Percentiles rank a stretch among this genome's conserved stretches.
phyloP scores from a whole-genome alignment of 1,140 invertebrate genomes.

The Musca domestica region DNA sequence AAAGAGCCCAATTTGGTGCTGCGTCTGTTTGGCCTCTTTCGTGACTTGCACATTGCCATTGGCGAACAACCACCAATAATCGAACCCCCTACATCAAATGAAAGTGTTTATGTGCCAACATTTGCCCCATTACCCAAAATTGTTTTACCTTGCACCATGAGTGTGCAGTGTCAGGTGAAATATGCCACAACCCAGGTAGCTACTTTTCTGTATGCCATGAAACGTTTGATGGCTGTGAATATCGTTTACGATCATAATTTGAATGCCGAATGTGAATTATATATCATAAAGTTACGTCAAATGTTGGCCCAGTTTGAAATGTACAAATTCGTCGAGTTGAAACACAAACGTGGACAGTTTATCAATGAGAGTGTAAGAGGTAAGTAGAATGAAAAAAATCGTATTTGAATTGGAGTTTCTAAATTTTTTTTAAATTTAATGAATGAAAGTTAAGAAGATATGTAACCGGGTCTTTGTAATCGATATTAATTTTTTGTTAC shows the following conservation, averaged over 20 bases:
- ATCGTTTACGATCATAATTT: constrained; percentile 35
- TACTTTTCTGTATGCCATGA: constrained; percentile 30
- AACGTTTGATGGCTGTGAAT: constrained; percentile 32
- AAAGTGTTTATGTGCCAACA: constrained; percentile 31
- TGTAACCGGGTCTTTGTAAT: no score
- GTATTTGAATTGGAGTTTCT: no score
- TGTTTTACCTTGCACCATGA: constrained; percentile 29
- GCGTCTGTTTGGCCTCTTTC: constrained; percentile 37
- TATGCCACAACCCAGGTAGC: constrained; percentile 36
- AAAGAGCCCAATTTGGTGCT: constrained; percentile 26
- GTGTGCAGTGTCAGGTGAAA: constrained; percentile 41
- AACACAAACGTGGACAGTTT: constrained; percentile 36
- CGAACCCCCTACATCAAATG: constrained; percentile 20
- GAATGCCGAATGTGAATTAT: constrained; percentile 37
- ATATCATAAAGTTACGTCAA: constrained; percentile 25
- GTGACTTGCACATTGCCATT: constrained; percentile 36
- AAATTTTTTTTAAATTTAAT: no score
- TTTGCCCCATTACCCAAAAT: constrained; percentile 22
- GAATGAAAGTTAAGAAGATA: no score
- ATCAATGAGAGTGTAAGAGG: constrained; percentile 18
- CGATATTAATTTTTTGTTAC: no score
- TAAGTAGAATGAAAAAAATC: constrained; percentile 9
- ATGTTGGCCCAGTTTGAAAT: constrained; percentile 8
- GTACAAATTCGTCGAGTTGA: constrained; percentile 30
- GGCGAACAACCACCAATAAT: constrained; percentile 25